Percentiles rank a stretch among this genome's conserved stretches.
Evolutionary conservation across 2,113 vertebrate species (phyloP).

Genomic region (Nannobrachium achirus): DNA sequence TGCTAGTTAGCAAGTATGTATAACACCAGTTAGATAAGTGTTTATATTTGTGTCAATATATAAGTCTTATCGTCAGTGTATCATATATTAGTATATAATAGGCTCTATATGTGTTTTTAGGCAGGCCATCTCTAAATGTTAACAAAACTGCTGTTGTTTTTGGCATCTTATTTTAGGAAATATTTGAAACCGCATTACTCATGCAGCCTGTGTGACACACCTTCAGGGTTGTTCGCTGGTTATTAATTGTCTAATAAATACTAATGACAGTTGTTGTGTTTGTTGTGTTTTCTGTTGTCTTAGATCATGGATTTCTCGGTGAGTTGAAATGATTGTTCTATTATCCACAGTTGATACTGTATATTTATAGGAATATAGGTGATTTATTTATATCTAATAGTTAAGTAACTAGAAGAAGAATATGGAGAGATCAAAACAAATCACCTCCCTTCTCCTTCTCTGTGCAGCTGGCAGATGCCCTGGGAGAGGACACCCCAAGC

Average conservation of each 20-base stretch:
- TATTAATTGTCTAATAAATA: slow-evolving; percentile 1
- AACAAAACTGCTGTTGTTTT: no score
- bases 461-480: slow-evolving; percentile 77
- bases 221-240: slow-evolving; percentile 29
- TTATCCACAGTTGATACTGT: not conserved
- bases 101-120: slow-evolving; percentile 1
- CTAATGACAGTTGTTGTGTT: slow-evolving; percentile 29
- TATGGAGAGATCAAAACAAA: not conserved
- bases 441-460: slow-evolving; percentile 2
- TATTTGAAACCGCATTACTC: slow-evolving; percentile 51
- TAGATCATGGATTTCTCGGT: slow-evolving; percentile 85
- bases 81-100: not conserved
- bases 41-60: not conserved
- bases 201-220: slow-evolving; percentile 35
- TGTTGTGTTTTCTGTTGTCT: slow-evolving; percentile 27
- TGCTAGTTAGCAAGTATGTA: slow-evolving; percentile 21
- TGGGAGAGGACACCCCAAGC: slow-evolving; percentile 65
- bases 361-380: not conserved
- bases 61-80: not conserved
- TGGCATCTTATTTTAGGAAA: slow-evolving; percentile 44
- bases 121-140: not conserved
- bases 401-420: not conserved
- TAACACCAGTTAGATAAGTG: not conserved
- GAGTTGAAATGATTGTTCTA: slow-evolving; percentile 48
- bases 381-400: not conserved